phyloP scores from a whole-genome alignment of 2,113 vertebrate genomes.

The Panthera uncia region DNA sequence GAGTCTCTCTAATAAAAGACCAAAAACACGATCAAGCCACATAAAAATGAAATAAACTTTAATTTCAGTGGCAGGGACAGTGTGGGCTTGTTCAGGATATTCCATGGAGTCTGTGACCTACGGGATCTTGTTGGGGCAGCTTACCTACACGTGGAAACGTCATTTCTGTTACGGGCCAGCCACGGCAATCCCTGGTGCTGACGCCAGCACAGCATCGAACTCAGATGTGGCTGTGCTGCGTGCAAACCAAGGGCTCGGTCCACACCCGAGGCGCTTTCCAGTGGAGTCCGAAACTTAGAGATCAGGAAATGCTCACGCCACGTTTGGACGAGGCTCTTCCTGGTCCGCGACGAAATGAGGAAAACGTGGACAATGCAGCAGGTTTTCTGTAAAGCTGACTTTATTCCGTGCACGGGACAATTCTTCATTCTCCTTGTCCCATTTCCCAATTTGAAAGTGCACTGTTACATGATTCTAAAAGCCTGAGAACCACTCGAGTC shows the following conservation, averaged over 20 bases:
- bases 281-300: background rate
- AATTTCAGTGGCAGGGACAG: background rate
- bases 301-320: rapidly evolving
- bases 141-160: background rate
- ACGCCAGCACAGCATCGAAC: rapidly evolving
- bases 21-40: background rate
- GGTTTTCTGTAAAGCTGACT: background rate
- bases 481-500: background rate
- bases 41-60: background rate
- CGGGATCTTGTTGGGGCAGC: background rate
- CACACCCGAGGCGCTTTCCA: rapidly evolving
- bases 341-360: background rate
- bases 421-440: background rate
- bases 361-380: background rate
- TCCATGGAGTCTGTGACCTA: background rate
- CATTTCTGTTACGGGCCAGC: background rate
- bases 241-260: background rate
- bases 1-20: background rate
- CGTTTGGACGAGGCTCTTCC: background rate
- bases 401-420: background rate
- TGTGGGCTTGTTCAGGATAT: background rate
- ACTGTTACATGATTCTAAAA: background rate
- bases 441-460: background rate
- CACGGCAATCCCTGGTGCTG: rapidly evolving
- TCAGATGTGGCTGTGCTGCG: rapidly evolving